Percentiles rank a stretch among this genome's conserved stretches.
Evolutionary conservation across 2,113 vertebrate species (phyloP).

Genomic region (Callopanchax toddi): DNA sequence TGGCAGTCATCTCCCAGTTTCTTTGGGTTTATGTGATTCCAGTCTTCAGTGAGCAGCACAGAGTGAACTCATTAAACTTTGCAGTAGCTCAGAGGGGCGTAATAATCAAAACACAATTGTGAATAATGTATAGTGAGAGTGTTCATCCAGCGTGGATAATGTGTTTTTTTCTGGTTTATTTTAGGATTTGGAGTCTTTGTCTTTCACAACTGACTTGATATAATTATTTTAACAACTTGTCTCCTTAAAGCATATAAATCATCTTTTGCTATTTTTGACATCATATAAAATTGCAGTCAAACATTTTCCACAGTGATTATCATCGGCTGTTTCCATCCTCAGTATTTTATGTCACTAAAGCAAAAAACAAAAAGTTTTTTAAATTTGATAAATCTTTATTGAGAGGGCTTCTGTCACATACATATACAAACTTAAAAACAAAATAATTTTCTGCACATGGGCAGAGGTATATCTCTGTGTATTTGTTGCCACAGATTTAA

Average conservation of each 20-base stretch:
- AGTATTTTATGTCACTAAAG: no score
- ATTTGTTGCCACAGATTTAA: conserved; percentile 65
- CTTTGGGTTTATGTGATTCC: neutral
- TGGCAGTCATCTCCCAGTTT: conserved; percentile 24
- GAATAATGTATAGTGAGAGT: conserved; percentile 31
- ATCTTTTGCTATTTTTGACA: neutral
- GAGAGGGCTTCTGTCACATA: no score
- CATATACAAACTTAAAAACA: no score
- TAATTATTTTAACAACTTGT: neutral
- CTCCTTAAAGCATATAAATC: neutral
- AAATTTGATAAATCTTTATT: no score
- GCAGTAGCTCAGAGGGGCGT: conserved; percentile 9
- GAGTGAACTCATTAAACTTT: conserved; percentile 51
- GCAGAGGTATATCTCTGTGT: no score
- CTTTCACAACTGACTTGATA: neutral
- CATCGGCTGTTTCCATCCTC: no score
- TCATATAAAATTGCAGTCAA: no score
- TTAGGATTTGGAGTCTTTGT: conserved; percentile 15
- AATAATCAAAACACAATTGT: conserved; percentile 32
- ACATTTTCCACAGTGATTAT: no score
- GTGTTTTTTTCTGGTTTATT: conserved; percentile 30
- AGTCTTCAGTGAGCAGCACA: neutral
- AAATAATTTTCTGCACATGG: no score
- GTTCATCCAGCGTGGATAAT: conserved; percentile 20
- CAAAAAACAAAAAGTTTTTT: no score